phyloP scores from a whole-genome alignment of 2,888 invertebrate genomes.

The Noctua comes region DNA sequence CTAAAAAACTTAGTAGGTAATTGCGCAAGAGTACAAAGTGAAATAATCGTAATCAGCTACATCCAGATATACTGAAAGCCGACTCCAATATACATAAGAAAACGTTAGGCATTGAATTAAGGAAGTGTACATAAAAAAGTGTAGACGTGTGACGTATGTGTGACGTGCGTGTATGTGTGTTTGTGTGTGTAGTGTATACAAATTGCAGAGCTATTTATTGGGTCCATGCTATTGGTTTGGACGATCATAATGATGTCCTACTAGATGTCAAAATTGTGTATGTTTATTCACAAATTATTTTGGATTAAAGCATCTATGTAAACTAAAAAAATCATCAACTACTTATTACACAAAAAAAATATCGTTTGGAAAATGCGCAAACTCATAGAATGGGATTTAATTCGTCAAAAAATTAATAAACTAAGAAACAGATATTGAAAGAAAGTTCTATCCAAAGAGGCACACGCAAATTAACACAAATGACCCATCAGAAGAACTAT shows the following conservation, averaged over 20 bases:
- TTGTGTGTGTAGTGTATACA: too few relatives aligned
- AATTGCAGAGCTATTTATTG: neutral
- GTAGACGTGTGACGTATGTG: too few relatives aligned
- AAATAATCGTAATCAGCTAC: neutral
- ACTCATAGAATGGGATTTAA: neutral
- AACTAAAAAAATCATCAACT: neutral
- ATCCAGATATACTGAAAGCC: neutral
- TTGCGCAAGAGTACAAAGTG: neutral
- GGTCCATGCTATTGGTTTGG: neutral
- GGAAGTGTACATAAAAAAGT: too few relatives aligned
- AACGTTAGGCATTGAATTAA: too few relatives aligned
- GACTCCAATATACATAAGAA: neutral
- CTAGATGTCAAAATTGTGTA: neutral
- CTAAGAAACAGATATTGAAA: neutral
- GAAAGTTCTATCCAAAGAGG: neutral
- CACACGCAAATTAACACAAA: conserved; percentile 15
- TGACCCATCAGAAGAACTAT: neutral
- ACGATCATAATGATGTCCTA: neutral
- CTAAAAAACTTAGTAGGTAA: neutral
- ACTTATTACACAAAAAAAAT: neutral
- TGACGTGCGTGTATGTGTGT: too few relatives aligned
- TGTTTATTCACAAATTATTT: neutral
- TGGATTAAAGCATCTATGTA: neutral
- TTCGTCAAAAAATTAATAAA: neutral
- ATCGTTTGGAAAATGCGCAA: neutral